Conservation (phyloP, 1,140 invertebrate genomes). For the Aphidius ervi region DNA sequence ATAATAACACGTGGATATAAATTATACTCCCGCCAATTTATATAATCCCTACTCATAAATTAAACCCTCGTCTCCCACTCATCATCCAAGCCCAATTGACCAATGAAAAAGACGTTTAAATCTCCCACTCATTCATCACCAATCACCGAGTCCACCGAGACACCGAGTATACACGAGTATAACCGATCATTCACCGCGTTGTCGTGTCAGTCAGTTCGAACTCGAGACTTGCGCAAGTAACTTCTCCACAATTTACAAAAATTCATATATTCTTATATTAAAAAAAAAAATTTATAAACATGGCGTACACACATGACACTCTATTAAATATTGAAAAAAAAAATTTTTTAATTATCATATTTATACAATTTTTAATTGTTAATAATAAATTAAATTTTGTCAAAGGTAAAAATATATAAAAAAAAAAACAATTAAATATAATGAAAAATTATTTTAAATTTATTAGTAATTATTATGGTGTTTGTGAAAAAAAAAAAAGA, state of each 20-base stretch:
- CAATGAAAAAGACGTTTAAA: too few relatives aligned
- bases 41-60: too few relatives aligned
- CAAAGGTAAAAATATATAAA: neutral
- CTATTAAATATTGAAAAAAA: neutral
- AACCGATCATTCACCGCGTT: neutral
- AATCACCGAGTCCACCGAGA: too few relatives aligned
- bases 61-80: too few relatives aligned
- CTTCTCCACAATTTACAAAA: neutral
- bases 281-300: slow-evolving; percentile 18
- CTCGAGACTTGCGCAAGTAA: slow-evolving; percentile 26
- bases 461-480: too few relatives aligned
- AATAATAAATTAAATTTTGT: neutral
- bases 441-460: too few relatives aligned
- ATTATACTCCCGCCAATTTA: too few relatives aligned
- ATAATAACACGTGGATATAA: too few relatives aligned
- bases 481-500: too few relatives aligned
- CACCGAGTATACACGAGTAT: neutral
- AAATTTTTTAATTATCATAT: neutral
- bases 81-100: too few relatives aligned
- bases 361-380: neutral
- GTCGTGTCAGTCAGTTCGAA: slow-evolving; percentile 26
- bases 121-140: too few relatives aligned
- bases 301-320: slow-evolving; percentile 24
- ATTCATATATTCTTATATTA: too few relatives aligned
- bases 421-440: neutral